Percentiles rank a stretch among this genome's conserved stretches.
Evolutionary conservation across 2,888 invertebrate genomes (phyloP).

Genomic region (Caenorhabditis drosophilae): DNA sequence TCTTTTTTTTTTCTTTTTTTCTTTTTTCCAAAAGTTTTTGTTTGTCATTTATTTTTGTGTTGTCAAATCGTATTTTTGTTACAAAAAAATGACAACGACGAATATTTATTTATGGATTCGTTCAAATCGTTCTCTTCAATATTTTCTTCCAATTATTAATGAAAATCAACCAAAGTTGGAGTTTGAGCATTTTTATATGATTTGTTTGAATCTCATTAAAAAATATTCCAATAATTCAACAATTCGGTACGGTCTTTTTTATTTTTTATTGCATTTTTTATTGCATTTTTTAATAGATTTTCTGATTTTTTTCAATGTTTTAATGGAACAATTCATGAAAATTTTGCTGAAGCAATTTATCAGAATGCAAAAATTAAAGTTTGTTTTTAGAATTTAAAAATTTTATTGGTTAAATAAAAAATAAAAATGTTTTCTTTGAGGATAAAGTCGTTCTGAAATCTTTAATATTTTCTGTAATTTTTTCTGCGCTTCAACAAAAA

Average conservation of each 20-base stretch:
- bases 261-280: too few relatives aligned
- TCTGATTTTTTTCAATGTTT: slow-evolving; percentile 2
- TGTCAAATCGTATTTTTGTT: background rate
- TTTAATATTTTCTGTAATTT: slow-evolving; percentile 19
- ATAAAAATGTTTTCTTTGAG: slow-evolving; percentile 1
- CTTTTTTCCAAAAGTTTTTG: background rate
- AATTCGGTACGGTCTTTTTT: too few relatives aligned
- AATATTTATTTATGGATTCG: slow-evolving; percentile 32
- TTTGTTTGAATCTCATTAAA: slow-evolving; percentile 13
- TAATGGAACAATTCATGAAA: slow-evolving; percentile 8
- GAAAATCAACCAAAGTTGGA: background rate
- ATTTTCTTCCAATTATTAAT: slow-evolving; percentile 12
- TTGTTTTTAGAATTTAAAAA: background rate
- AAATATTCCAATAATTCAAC: slow-evolving; percentile 2
- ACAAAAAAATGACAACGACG: slow-evolving; percentile 1
- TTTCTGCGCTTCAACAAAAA: slow-evolving; percentile 21
- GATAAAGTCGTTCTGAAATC: slow-evolving; percentile 8
- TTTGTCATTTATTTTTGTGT: background rate
- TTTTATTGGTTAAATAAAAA: too few relatives aligned
- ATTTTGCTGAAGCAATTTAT: slow-evolving; percentile 18
- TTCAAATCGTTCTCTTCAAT: slow-evolving; percentile 23
- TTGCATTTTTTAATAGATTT: too few relatives aligned
- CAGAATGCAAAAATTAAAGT: slow-evolving; percentile 12
- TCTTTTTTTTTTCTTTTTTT: background rate
- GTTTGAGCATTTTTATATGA: slow-evolving; percentile 7